These are phyloP conservation scores for Platygyra sinensis DNA, from an alignment of 64 coral and sea anemone species.

Conservation along the genomic window DNA sequence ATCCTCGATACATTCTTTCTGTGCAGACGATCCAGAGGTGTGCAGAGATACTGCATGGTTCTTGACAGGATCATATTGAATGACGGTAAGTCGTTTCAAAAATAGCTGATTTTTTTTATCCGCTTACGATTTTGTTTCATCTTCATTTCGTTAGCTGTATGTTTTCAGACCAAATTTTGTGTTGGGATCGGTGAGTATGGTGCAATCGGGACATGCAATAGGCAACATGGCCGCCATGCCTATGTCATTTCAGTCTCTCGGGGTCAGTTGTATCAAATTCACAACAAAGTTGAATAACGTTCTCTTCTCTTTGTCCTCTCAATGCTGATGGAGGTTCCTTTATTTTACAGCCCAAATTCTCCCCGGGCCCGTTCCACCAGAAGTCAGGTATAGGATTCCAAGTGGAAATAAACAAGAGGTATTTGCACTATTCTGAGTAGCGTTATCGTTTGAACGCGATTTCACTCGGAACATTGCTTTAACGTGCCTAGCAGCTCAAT, in stretches of 20 bases:
- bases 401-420: constrained; percentile 40
- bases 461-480: too few relatives aligned
- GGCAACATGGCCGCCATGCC: too few relatives aligned
- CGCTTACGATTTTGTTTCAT: background rate
- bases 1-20: too few relatives aligned
- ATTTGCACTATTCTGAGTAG: background rate
- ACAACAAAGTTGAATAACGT: too few relatives aligned
- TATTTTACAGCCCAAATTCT: background rate
- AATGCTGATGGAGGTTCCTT: too few relatives aligned
- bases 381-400: background rate
- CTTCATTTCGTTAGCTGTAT: background rate
- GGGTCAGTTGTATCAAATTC: too few relatives aligned
- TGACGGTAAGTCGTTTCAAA: background rate
- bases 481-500: too few relatives aligned
- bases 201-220: too few relatives aligned
- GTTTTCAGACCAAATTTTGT: background rate
- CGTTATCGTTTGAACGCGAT: too few relatives aligned
- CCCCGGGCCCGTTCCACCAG: background rate
- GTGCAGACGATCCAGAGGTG: constrained; percentile 9
- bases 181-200: too few relatives aligned
- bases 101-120: too few relatives aligned
- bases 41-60: constrained; percentile 25
- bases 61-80: constrained; percentile 5
- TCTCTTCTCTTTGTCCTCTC: background rate
- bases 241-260: too few relatives aligned